Evolutionary conservation across 2,113 vertebrate genomes (phyloP).

Genomic region (Gymnorhina tibicen): DNA sequence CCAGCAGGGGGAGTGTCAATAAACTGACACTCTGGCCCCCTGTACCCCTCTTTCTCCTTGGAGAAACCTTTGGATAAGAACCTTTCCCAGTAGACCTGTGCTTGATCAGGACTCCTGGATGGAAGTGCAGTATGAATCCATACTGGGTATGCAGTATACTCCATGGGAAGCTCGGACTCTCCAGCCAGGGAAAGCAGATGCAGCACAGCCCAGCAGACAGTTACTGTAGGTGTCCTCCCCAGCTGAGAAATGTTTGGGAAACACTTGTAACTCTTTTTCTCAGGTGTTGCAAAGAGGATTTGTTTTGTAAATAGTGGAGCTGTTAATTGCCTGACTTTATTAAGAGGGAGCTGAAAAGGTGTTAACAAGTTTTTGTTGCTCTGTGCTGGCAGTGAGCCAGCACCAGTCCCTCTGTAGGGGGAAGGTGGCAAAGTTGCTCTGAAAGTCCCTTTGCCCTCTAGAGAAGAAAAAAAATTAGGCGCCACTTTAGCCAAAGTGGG

Average conservation of each 20-base stretch:
- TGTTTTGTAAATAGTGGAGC: constrained; percentile 57
- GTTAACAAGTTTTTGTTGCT: constrained; percentile 19
- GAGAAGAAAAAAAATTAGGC: background rate
- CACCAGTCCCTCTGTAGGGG: accelerated
- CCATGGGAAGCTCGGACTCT: accelerated
- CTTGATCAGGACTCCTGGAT: background rate
- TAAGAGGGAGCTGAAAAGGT: constrained; percentile 23
- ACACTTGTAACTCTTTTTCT: constrained; percentile 36
- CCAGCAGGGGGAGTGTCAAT: background rate
- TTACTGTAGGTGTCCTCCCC: background rate
- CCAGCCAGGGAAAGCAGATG: background rate
- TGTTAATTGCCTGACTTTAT: constrained; percentile 54
- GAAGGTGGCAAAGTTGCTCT: background rate
- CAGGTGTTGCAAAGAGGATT: constrained; percentile 45
- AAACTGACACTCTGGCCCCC: background rate
- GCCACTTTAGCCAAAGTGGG: background rate
- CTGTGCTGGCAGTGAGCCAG: background rate
- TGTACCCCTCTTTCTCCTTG: background rate
- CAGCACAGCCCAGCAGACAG: background rate
- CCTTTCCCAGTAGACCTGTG: background rate
- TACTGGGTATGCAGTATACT: background rate
- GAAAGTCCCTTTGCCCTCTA: background rate
- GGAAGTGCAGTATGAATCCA: accelerated
- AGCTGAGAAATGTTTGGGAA: constrained; percentile 27
- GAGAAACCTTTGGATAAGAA: background rate